Evolutionary conservation across 2,113 vertebrate species (phyloP), one percentile per base, ranked within the genome.

Genomic region (Craseonycteris thonglongyai): DNA sequence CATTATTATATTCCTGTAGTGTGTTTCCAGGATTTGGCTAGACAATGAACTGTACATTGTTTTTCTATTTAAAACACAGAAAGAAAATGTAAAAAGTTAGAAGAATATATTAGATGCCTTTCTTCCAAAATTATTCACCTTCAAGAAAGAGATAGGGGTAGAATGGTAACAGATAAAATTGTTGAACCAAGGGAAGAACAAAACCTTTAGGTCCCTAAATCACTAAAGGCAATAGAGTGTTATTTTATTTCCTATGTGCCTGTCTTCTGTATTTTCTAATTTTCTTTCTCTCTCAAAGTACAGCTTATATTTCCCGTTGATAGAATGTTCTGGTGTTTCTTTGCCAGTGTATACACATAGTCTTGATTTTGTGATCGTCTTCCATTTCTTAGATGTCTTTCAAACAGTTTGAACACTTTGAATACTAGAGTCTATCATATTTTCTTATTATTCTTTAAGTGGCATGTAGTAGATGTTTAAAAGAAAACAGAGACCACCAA

Each of bases 1-100:
- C 45, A 45, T 82, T 59, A 78, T 88, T 96, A 93, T 78, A 95
- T 65, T 96, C 38, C 45, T 66, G 7, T 45, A 47, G 15, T 61
- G 7, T 82, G 19, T 84, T 90, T 90, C 66, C 26, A 96, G 63
- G 88, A 75, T 24, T 83, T 92, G 76, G 59, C 47, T 95, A 59
- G 87, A 85, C 80, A 95, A 12, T 63, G 56, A 11, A 68, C 38
- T 86, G 54, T 38, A 24, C 18, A 38, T 45, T 9, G 0, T 72
- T 93, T 89, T 40, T 69, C 16, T 82, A 45, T 88, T 85, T n/a
- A 88, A 80, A 96, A 63, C 61, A 68, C 19, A 68, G 66, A 83
- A 76, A 35, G 10, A 84, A 33, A 66, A 78, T 59, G 19, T 30
- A 30, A 95, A 59, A 88, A 80, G 33, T 71, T 90, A 49, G 19